Evolutionary conservation across 2,113 vertebrate species (phyloP).

Genomic region (Phalacrocorax pelagicus): DNA sequence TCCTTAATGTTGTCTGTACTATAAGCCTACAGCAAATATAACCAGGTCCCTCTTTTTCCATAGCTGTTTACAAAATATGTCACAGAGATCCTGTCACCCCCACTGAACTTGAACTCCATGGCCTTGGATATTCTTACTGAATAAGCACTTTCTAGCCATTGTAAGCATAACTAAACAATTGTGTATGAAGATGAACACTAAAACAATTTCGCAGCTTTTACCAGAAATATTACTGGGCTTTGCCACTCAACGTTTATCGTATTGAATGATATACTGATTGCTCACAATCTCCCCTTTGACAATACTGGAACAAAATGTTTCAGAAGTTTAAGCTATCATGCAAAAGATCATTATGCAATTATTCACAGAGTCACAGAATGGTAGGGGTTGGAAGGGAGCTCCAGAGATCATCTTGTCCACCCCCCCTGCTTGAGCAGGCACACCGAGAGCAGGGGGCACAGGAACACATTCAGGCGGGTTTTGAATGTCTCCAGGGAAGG

Average conservation of each 20-base stretch:
- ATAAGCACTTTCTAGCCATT: neutral
- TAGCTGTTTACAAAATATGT: neutral
- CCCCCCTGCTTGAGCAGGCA: no score
- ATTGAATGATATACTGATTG: neutral
- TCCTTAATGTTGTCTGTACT: neutral
- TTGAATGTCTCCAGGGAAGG: no score
- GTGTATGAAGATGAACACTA: neutral
- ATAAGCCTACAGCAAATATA: neutral
- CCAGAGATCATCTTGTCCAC: no score
- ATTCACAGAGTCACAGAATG: neutral
- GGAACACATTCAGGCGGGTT: no score
- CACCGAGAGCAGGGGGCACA: no score
- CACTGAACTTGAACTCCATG: neutral
- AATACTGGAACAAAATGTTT: neutral
- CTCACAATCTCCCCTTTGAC: neutral
- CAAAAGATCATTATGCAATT: neutral
- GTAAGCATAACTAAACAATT: neutral
- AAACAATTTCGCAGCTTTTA: neutral
- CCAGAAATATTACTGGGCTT: neutral
- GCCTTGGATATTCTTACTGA: neutral
- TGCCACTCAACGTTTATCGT: neutral
- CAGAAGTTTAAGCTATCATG: neutral
- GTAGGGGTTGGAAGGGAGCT: no score
- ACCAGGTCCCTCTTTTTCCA: neutral
- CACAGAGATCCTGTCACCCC: neutral